Evolutionary conservation across 2,888 invertebrate species (phyloP).

Genomic region (Melanostoma mellinum): DNA sequence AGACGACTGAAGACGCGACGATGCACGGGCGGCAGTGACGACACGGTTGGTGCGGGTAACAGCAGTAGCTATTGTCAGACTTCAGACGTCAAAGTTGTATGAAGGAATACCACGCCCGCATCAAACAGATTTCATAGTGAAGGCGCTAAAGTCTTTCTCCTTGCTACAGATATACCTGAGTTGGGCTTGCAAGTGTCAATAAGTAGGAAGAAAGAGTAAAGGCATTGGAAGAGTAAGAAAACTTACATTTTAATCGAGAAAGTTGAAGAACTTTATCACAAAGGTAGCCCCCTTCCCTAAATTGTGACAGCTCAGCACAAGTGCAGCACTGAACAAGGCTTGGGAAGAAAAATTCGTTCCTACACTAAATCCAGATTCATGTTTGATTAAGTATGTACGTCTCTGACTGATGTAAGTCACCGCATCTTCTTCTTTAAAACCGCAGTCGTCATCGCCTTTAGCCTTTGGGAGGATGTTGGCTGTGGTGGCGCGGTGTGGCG

Average conservation of each 20-base stretch:
- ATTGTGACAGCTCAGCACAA: neutral
- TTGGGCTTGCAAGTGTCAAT: too few species aligned
- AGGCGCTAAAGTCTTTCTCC: neutral
- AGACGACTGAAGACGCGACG: neutral
- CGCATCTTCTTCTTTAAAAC: slow-evolving; percentile 36
- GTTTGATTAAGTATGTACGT: slow-evolving; percentile 1
- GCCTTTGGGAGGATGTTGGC: slow-evolving; percentile 9
- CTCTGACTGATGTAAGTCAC: slow-evolving; percentile 48
- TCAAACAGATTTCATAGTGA: neutral
- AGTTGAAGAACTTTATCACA: too few species aligned
- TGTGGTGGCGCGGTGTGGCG: slow-evolving; percentile 1
- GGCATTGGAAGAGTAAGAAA: too few species aligned
- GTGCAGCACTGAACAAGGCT: neutral
- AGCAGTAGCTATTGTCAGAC: slow-evolving; percentile 44
- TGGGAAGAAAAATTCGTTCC: neutral
- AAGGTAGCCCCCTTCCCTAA: too few species aligned
- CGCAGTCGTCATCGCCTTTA: slow-evolving; percentile 22
- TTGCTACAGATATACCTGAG: neutral
- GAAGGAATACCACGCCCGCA: neutral
- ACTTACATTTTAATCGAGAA: too few species aligned
- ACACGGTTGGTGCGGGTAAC: slow-evolving; percentile 35
- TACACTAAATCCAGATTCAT: slow-evolving; percentile 14
- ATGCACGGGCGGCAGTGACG: neutral
- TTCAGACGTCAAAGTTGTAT: neutral
- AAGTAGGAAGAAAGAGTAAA: too few species aligned